phyloP scores from a whole-genome alignment of 2,888 invertebrate species.

The Lydus trimaculatus region DNA sequence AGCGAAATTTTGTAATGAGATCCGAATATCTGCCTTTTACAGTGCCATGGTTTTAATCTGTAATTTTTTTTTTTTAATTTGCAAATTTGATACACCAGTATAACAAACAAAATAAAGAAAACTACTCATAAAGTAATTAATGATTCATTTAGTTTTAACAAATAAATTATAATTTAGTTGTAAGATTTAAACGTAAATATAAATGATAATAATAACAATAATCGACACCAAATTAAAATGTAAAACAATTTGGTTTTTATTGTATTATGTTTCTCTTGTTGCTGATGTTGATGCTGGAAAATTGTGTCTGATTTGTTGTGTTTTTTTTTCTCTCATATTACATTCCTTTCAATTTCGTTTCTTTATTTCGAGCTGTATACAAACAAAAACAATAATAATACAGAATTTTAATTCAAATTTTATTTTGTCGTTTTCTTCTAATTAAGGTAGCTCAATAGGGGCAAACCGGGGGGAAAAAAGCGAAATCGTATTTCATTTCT shows the following conservation, averaged over 20 bases:
- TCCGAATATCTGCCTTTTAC: conserved; percentile 22
- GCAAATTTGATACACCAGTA: conserved; percentile 14
- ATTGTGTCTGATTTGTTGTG: conserved; percentile 25
- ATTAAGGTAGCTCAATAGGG: not conserved
- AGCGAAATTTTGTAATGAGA: conserved; percentile 24
- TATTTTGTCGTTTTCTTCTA: not conserved
- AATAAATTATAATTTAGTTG: conserved; percentile 38
- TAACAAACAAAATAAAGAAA: not conserved
- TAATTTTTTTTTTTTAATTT: conserved; percentile 16
- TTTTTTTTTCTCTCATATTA: conserved; percentile 28
- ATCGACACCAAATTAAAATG: conserved; percentile 40
- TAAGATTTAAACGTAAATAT: conserved; percentile 31
- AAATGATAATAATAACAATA: conserved; percentile 14
- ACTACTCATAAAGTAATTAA: conserved; percentile 13
- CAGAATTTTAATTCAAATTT: conserved; percentile 7
- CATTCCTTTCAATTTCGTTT: conserved; percentile 32
- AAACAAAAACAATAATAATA: not conserved
- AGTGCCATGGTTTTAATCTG: conserved; percentile 39
- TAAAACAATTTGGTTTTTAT: conserved; percentile 26
- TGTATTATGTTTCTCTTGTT: conserved; percentile 17
- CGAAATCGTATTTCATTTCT: not conserved
- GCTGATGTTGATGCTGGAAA: conserved; percentile 14
- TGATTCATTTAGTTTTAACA: conserved; percentile 27
- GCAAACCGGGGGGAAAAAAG: too few relatives aligned
- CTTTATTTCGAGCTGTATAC: not conserved